A percentile compares a stretch with the other conserved stretches of the same genome.
These are phyloP conservation scores for Bos indicus DNA, from an alignment of 2,113 vertebrate species.

Conservation along the genomic window DNA sequence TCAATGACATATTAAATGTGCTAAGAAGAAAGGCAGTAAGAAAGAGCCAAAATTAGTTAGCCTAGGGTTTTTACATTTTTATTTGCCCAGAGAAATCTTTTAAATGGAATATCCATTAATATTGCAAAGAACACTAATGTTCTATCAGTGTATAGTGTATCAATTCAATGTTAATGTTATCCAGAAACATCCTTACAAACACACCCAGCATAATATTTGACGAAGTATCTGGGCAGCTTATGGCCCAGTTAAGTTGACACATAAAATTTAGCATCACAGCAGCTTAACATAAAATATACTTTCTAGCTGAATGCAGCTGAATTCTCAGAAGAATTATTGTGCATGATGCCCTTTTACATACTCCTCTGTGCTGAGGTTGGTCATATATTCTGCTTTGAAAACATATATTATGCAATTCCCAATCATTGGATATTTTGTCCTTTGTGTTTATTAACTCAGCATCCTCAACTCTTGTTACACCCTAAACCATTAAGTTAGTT, in stretches of 20 bases:
- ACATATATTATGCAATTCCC: neutral
- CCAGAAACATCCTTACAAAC: neutral
- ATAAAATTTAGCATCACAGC: neutral
- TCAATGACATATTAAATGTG: neutral
- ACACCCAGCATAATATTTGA: neutral
- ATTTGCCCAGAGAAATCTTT: neutral
- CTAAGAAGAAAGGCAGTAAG: neutral
- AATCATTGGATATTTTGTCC: neutral
- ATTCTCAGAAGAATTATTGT: neutral
- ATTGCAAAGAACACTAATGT: neutral
- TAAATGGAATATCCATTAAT: neutral
- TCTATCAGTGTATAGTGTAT: neutral
- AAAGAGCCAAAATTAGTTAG: neutral
- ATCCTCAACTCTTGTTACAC: neutral
- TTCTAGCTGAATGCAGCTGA: neutral
- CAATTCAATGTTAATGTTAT: neutral
- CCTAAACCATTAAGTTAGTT: neutral
- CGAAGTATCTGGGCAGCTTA: neutral
- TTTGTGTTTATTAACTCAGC: neutral
- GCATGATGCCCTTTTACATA: neutral
- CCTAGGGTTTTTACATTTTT: neutral
- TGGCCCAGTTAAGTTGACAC: neutral
- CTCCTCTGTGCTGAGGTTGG: neutral
- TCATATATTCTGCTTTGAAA: neutral
- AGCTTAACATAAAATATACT: neutral